Evolutionary conservation across 2,797 vertebrate species (phyloP).

Genomic region (Chloroceryle inda): DNA sequence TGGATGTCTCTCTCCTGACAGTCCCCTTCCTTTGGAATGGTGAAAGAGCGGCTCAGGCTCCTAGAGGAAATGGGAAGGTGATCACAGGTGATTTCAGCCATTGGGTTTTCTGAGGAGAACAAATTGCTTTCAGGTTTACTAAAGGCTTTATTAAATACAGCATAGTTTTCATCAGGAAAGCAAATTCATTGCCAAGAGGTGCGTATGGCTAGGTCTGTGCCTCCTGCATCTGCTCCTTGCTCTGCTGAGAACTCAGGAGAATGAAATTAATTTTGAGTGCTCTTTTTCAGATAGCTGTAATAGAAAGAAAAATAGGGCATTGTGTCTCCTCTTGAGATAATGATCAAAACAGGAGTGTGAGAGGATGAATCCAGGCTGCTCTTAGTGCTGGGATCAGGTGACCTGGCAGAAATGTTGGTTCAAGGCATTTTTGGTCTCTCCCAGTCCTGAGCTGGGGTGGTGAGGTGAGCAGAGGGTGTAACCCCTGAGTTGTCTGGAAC

Average conservation of each 20-base stretch:
- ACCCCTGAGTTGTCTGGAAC: too few species aligned
- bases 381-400: background rate
- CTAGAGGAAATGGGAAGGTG: background rate
- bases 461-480: rapidly evolving
- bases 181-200: background rate
- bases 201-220: background rate
- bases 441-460: background rate
- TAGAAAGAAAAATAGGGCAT: background rate
- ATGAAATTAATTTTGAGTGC: background rate
- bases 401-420: background rate
- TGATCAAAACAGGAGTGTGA: background rate
- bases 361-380: background rate
- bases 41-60: background rate
- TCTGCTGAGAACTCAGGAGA: background rate
- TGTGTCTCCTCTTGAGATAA: background rate
- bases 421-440: background rate
- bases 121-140: background rate
- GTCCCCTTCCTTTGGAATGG: background rate
- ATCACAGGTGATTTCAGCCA: background rate
- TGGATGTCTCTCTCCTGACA: background rate
- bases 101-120: background rate
- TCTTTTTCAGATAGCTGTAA: background rate
- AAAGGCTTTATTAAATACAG: background rate
- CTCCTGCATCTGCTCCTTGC: background rate
- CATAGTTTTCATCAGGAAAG: background rate